Conservation (phyloP, 2,797 vertebrate genomes). For the Chelmon rostratus region DNA sequence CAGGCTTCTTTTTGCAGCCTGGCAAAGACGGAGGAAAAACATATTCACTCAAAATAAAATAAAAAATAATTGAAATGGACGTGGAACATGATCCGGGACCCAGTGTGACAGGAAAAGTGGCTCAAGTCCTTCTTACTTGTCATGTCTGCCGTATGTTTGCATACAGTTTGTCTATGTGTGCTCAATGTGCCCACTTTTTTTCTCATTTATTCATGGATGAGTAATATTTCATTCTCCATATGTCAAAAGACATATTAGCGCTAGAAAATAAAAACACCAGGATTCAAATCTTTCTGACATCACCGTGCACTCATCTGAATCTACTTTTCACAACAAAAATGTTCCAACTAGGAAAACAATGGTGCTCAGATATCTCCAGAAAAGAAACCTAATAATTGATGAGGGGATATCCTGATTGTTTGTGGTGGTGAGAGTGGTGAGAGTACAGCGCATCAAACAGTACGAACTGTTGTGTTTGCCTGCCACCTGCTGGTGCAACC, state of each 20-base stretch:
- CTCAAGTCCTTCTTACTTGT: neutral
- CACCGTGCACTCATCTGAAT: neutral
- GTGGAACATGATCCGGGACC: too few relatives aligned
- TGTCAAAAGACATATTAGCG: neutral
- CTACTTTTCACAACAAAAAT: neutral
- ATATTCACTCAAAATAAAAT: constrained; percentile 8
- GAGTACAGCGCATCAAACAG: neutral
- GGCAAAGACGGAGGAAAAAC: constrained; percentile 31
- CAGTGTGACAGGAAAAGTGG: neutral
- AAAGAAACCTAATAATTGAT: neutral
- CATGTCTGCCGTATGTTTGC: too few relatives aligned
- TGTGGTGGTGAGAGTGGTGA: neutral
- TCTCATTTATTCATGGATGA: constrained; percentile 5
- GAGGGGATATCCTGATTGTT: neutral
- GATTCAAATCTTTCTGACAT: too few relatives aligned
- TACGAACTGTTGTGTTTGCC: constrained; percentile 44
- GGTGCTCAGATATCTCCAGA: neutral
- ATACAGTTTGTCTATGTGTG: neutral
- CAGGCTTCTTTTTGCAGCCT: constrained; percentile 22
- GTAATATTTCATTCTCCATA: neutral
- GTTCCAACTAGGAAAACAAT: neutral
- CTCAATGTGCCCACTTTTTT: too few relatives aligned
- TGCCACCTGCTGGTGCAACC: constrained; percentile 61
- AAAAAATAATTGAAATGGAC: constrained; percentile 20
- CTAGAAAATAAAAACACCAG: neutral